Evolutionary conservation across 2,888 invertebrate genomes (phyloP), one percentile per base, ranked within the genome.

Genomic region (Agriopis marginaria): DNA sequence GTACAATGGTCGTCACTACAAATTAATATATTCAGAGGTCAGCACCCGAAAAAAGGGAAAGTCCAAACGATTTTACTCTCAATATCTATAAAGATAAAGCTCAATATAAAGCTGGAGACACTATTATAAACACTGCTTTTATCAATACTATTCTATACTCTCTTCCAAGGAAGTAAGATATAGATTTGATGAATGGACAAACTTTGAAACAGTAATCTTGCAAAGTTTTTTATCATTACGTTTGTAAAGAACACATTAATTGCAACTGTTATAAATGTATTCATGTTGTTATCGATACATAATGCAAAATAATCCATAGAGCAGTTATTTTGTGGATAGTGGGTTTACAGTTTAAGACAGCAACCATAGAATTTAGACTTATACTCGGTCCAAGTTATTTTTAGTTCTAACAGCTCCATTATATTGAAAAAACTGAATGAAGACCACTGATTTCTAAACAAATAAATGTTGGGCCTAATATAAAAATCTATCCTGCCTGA

Each of bases 1-100:
- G 83, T 81, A 92, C 87, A 92, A 91, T 87, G 74, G 84, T 71
- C 83, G 81, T 80, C 83, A 86, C 86, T 89, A 90, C 91, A 92
- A 92, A 93, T 92, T 91, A 92, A 92, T 92, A 88, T 90, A 91
- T 91, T 90, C 90, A 88, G 84, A 90, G 91, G 88, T 91, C 89
- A 88, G 83, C 77, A 86, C 78, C 86, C 86, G 82, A 86, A 85
- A 84, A 83, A 78, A 76, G 65, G 58, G 60, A 68, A 53, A 70
- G 62, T 58, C 39, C 68, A 67, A 62, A 67, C 75, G 63, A 85
- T 81, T 75, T 67, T 75, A 54, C 72, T 81, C 82, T 70, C 63
- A 77, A 79, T 47, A 7, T 0, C 0, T 7, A 40, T 39, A 2
- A 17, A 7, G 9, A 66, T 65, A 82, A 72, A 75, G 82, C 74